Evolutionary conservation across 2,888 invertebrate genomes (phyloP), one percentile per base, ranked within the genome.

Genomic region (Anthoptus insignis): DNA sequence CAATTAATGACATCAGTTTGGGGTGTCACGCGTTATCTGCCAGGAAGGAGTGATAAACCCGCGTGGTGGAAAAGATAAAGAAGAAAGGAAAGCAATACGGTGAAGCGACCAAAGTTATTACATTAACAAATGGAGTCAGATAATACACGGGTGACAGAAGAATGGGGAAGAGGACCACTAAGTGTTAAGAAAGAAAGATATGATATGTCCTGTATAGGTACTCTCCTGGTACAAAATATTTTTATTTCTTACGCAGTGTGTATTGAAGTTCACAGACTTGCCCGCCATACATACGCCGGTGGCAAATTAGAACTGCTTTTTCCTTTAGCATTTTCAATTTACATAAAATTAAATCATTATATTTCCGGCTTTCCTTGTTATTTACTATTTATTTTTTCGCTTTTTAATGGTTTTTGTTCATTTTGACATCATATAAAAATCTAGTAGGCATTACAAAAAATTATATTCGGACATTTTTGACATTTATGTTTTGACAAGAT

Each of bases 201-300:
- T n/a, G n/a, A n/a, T n/a, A n/a, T n/a, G n/a, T n/a, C n/a, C n/a
- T n/a, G n/a, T n/a, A n/a, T n/a, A n/a, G n/a, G n/a, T n/a, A n/a
- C n/a, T n/a, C n/a, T n/a, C n/a, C n/a, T n/a, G n/a, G n/a, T n/a
- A n/a, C n/a, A n/a, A n/a, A n/a, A n/a, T 3, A 9, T n/a, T 16
- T 0, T 27, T 0, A 9, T 21, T 71, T 86, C 88, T 87, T 65
- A 89, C 89, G 78, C 81, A 83, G 67, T 78, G 75, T 71, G 85
- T 77, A 69, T 83, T 81, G 72, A 87, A 87, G 84, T 80, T 88
- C 76, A 88, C 86, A 79, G 81, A 76, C 81, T 85, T 89, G 73
- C 79, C 82, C 84, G 86, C 90, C 91, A 91, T 91, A 72, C 83
- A 83, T 74, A 52, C 74, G 76, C 67, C 66, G 70, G 66, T 73